A percentile compares a stretch with the other conserved stretches of the same genome.
Evolutionary conservation across 1,140 invertebrate genomes (phyloP).

Genomic region (Drosophila gunungcola): DNA sequence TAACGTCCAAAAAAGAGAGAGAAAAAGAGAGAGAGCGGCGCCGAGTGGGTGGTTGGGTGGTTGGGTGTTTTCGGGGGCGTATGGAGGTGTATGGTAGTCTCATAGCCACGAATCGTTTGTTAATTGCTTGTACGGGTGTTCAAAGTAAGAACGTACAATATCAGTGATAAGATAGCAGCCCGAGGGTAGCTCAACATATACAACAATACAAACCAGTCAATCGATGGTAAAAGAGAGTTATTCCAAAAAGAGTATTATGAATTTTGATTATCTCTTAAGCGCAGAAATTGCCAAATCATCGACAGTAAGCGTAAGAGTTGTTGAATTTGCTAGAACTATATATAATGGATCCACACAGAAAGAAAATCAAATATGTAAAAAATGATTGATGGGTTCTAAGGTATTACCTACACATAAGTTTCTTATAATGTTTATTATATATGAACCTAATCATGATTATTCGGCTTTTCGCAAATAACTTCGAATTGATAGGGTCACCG

Average conservation of each 20-base stretch:
- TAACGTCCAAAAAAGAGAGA: slow-evolving; percentile 6
- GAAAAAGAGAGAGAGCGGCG: slow-evolving; percentile 3
- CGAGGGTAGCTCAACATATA: slow-evolving; percentile 9
- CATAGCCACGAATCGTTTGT: slow-evolving; percentile 71
- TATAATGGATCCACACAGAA: neutral
- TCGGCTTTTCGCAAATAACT: no score
- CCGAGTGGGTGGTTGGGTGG: neutral
- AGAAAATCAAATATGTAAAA: neutral
- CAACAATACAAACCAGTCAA: neutral
- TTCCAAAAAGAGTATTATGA: neutral
- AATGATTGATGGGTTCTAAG: neutral
- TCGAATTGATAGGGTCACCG: no score
- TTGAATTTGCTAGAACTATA: neutral
- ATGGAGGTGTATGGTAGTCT: neutral
- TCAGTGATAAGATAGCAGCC: slow-evolving; percentile 63
- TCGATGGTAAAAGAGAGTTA: slow-evolving; percentile 17
- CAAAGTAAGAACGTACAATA: slow-evolving; percentile 73
- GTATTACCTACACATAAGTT: no score
- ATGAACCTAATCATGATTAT: no score
- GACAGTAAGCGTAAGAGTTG: neutral
- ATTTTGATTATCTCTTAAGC: slow-evolving; percentile 9
- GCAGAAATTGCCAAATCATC: slow-evolving; percentile 13
- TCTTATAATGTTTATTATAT: no score
- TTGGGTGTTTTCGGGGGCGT: neutral
- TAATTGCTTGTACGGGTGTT: slow-evolving; percentile 80